Base-by-base conservation (phyloP, 2,888 invertebrate species). In the Sylvicola cinctus region DNA sequence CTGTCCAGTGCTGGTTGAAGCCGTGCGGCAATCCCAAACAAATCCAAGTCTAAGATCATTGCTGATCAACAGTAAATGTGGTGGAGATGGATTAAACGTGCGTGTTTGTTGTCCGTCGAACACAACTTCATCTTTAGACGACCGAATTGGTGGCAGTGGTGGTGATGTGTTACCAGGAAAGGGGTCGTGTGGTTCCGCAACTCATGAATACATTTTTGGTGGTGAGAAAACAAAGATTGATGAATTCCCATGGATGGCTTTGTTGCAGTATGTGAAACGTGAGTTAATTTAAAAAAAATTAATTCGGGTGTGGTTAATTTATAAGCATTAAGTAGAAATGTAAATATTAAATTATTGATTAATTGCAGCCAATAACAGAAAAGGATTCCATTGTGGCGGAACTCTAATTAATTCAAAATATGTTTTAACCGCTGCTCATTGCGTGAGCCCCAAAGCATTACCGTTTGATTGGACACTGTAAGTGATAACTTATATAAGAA, bases 231-330 rank as follows among this genome's bases (percentile, higher is more conserved):
- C 66, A 3, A 40, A 39, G 0, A 43, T 68, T 12, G 64, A 63
- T 30, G 62, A 68, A 41, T 66, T 12, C n/a, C n/a, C n/a, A n/a
- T n/a, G n/a, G n/a, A n/a, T n/a, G n/a, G n/a, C n/a, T n/a, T n/a
- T n/a, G n/a, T 48, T 68, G 25, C 55, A 62, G 33, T 65, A 67
- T 45, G 58, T 62, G 40, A 68, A 65, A 60, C 65, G 70, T 70
- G 25, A 25, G 8, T 25, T 8, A n/a, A n/a, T n/a, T n/a, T n/a
- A n/a, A n/a, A n/a, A n/a, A n/a, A n/a, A n/a, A n/a, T 25, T 25
- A 25, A 25, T 25, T 25, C 7, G 8, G 11, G 11, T 25, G 7
- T 25, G 7, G 7, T 8, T 25, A 8, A 8, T 25, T 8, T 25
- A 11, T 25, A 8, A 8, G 7, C 11, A 8, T 25, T 25, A 8